Base-by-base conservation (phyloP, 2,113 vertebrate genomes). In the Chaenocephalus aceratus region DNA sequence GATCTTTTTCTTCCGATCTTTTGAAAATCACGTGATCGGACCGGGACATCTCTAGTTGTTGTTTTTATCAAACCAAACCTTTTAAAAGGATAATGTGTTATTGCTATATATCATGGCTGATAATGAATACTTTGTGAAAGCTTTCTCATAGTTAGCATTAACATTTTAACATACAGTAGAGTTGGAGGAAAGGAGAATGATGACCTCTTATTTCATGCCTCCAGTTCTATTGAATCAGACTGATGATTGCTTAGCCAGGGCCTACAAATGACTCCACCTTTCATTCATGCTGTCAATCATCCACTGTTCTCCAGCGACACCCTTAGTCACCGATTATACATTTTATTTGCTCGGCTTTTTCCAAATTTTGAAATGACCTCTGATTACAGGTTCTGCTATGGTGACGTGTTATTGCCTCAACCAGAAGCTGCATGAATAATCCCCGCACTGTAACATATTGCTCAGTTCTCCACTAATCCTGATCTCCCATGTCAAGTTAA, bases 401-500 rank as follows among this genome's bases (percentile, higher is more conserved):
- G 23, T 64, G 30, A 81, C 46, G 58, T 1, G 12, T 61, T 61
- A 23, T 64, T 56, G 56, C 53, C 68, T 58, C 68, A 65, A 21
- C 30, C 36, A 23, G 46, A 74, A 34, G 5, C 62, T 54, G 52
- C n/a, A 15, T 41, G 41, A 34, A 79, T 45, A 62, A 60, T 13
- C 1, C 62, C 34, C 45, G 56, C 21, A 51, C 9, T 30, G 46
- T 67, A 53, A 72, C 6, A 1, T 75, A 61, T 44, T 18, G 46
- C 45, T 9, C 14, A 46, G 48, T 69, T 45, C 53, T 62, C 56
- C 57, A 44, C 26, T 77, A 60, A 85, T 75, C 71, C 48, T 44
- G 65, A 60, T 57, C 56, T 58, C 30, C 30, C 30, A 30, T 30
- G 36, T 6, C 36, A 41, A 41, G 36, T 41, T 41, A 30, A 30